These are phyloP conservation scores for Xanthia togata DNA, from an alignment of 2,888 invertebrate species.

Conservation along the genomic window DNA sequence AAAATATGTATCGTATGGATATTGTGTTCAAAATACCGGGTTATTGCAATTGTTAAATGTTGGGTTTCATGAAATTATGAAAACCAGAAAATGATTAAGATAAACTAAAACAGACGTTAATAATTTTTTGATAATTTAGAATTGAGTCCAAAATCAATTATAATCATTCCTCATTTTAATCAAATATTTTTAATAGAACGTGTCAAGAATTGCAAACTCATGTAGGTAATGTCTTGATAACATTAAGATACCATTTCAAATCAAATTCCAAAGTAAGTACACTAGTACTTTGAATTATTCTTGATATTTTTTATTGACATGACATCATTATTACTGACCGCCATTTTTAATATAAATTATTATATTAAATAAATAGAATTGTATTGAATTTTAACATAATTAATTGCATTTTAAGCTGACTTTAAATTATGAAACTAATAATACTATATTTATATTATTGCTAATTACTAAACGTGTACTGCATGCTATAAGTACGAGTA, in stretches of 20 bases:
- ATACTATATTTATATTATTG: too few species aligned
- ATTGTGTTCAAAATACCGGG: neutral
- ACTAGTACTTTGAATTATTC: slow-evolving; percentile 7
- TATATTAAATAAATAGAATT: too few species aligned
- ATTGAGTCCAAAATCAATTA: slow-evolving; percentile 12
- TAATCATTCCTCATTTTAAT: slow-evolving; percentile 16
- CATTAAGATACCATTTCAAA: slow-evolving; percentile 1
- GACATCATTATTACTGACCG: too few species aligned
- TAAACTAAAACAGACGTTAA: neutral
- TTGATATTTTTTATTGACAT: too few species aligned
- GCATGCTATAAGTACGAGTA: too few species aligned
- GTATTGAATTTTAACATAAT: too few species aligned
- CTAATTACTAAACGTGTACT: too few species aligned
- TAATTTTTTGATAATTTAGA: neutral
- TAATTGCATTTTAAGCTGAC: too few species aligned
- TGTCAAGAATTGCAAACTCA: neutral
- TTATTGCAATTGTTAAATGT: neutral
- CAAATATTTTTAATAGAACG: slow-evolving; percentile 1
- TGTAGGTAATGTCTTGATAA: slow-evolving; percentile 13
- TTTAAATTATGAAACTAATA: too few species aligned
- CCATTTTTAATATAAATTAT: too few species aligned
- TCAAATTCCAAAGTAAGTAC: slow-evolving; percentile 8
- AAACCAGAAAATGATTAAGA: neutral
- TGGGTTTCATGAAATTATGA: neutral
- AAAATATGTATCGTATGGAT: neutral